Evolutionary conservation across 1,140 invertebrate species (phyloP), one percentile per base, ranked within the genome.

Genomic region (Dysdera silvatica): DNA sequence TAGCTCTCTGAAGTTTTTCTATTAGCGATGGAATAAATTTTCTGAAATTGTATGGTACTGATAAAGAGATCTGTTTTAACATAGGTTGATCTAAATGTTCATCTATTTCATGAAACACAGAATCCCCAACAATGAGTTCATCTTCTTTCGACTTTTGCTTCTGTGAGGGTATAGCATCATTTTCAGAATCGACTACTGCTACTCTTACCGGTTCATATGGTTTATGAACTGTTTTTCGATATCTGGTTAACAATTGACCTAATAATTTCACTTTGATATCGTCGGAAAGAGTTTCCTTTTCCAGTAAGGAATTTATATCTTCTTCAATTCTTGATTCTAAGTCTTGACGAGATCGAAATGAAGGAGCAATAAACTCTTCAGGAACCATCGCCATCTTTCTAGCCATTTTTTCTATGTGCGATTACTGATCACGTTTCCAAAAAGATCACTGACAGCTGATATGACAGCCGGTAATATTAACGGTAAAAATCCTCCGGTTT

Each of bases 251-350:
- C 14, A 48, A 16, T 37, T 59, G 43, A 2, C 56, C 35, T 49
- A 59, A 59, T 18, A 59, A 24, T 16, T 49, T 59, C 37, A 23
- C 45, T 49, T 59, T 59, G 18, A 47, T 35, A 28, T 59, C 56
- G 2, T 59, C 45, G 2, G 56, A 28, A 7, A 49, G 24, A 26
- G 24, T 49, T 37, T 0, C 8, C 32, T 12, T 23, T 31, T 43
- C 37, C 0, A 31, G n/a, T 4, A 57, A 31, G 2, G 4, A 12
- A 33, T 2, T n/a, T 4, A 31, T 57, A 32, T 26, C 47, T 32
- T 14, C 3, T 57, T 45, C 24, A 8, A 12, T 31, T 45, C 35
- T 23, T 12, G n/a, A 24, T 28, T 24, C 4, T n/a, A 18, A n/a
- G 10, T 41, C 1, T 37, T 5, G 4, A 24, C 3, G 3, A 29